phyloP scores from a whole-genome alignment of 2,888 invertebrate species.

The Congeria kusceri region DNA sequence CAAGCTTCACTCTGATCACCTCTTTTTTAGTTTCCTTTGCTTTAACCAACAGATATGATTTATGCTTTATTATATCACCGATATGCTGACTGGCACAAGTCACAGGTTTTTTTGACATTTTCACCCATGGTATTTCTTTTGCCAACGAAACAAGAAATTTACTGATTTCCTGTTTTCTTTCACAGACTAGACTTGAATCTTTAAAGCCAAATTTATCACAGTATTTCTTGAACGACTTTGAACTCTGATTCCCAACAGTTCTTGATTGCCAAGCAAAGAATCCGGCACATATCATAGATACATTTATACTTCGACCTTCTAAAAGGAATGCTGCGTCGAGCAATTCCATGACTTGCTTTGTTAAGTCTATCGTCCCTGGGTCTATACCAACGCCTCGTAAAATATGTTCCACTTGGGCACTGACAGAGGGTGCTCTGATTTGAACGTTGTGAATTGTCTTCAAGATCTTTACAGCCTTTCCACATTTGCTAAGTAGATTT shows the following conservation, averaged over 20 bases:
- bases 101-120: conserved; percentile 2
- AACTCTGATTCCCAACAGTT: neutral
- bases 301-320: conserved; percentile 4
- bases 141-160: conserved; percentile 21
- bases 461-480: conserved; percentile 26
- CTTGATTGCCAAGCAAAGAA: conserved; percentile 38
- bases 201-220: conserved; percentile 26
- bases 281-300: conserved; percentile 16
- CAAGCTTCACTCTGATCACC: conserved; percentile 1
- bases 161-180: conserved; percentile 15
- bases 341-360: conserved; percentile 28
- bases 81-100: conserved; percentile 20
- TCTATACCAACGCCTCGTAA: conserved; percentile 4
- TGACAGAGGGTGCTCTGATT: neutral
- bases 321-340: conserved; percentile 24
- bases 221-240: conserved; percentile 12
- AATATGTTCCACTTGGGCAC: too few species aligned
- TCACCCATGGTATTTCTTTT: conserved; percentile 44
- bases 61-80: conserved; percentile 36
- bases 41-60: conserved; percentile 26
- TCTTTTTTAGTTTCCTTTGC: conserved; percentile 23
- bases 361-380: conserved; percentile 3
- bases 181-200: neutral
- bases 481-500: conserved; percentile 20
- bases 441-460: conserved; percentile 28